A percentile compares a stretch with the other conserved stretches of the same genome.
Evolutionary conservation across 2,888 invertebrate species (phyloP).

Genomic region (Teinopalpus imperialis): DNA sequence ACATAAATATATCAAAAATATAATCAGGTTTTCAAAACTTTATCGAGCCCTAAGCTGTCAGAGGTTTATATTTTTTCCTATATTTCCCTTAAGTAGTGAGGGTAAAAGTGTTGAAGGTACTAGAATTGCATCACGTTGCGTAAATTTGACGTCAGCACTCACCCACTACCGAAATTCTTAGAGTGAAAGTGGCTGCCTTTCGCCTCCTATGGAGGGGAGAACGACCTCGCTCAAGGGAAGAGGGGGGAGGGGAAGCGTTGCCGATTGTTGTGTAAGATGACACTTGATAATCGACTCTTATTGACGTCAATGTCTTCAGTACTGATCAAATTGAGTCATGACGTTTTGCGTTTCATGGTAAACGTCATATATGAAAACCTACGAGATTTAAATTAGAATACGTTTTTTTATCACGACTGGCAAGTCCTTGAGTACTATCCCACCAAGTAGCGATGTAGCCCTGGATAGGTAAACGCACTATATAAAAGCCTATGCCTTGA

Average conservation of each 20-base stretch:
- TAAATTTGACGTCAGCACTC: constrained; percentile 65
- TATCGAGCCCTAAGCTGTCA: neutral
- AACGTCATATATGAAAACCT: too few species aligned
- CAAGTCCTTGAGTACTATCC: too few species aligned
- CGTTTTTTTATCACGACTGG: too few species aligned
- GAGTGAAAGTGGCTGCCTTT: constrained; percentile 78
- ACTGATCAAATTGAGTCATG: neutral
- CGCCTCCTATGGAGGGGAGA: constrained; percentile 56
- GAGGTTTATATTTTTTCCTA: constrained; percentile 1
- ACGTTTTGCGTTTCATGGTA: too few species aligned
- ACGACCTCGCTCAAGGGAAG: constrained; percentile 22
- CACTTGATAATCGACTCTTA: constrained; percentile 27
- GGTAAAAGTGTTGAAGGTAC: constrained; percentile 38
- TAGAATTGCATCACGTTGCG: constrained; percentile 70
- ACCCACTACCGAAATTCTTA: constrained; percentile 61
- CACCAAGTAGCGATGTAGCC: too few species aligned
- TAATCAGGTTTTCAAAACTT: too few species aligned
- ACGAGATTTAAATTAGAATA: too few species aligned
- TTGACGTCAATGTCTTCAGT: neutral
- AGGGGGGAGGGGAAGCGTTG: constrained; percentile 34
- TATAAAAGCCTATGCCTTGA: too few species aligned
- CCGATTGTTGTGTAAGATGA: constrained; percentile 21
- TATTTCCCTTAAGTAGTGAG: constrained; percentile 12
- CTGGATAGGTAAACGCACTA: too few species aligned
- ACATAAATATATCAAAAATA: too few species aligned